Evolutionary conservation across 2,113 vertebrate genomes (phyloP).

Genomic region (Empidonax traillii): DNA sequence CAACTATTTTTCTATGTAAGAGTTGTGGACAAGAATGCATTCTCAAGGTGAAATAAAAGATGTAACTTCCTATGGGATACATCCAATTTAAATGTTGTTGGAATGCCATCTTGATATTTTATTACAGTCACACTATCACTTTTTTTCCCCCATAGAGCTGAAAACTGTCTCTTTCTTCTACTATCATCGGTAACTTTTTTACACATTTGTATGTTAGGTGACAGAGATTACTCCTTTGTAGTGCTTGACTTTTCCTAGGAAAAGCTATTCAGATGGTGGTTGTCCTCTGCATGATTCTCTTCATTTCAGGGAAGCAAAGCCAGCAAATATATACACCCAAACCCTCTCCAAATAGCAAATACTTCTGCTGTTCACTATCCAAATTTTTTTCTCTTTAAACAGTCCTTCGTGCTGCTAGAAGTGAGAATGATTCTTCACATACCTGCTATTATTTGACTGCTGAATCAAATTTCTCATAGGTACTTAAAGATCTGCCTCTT

Average conservation of each 20-base stretch:
- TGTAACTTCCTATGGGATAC: neutral
- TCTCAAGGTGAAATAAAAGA: conserved; percentile 8
- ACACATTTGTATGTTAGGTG: neutral
- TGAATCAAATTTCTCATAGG: neutral
- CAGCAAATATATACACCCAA: neutral
- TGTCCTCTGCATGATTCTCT: neutral
- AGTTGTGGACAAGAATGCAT: neutral
- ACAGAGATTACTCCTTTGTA: neutral
- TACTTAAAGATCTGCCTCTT: neutral
- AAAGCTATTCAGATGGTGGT: neutral
- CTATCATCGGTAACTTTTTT: neutral
- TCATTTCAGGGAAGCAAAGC: neutral
- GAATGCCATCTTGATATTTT: conserved; percentile 11
- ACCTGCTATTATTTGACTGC: neutral
- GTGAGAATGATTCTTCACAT: neutral
- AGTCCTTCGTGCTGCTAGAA: neutral
- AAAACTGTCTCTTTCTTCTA: neutral
- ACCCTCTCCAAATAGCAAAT: neutral
- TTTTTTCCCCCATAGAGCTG: neutral
- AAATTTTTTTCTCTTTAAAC: neutral
- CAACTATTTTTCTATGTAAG: neutral
- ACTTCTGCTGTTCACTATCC: neutral
- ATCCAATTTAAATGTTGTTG: neutral
- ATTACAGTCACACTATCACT: neutral
- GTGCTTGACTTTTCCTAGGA: neutral